Base-by-base conservation (phyloP, 2,113 vertebrate genomes). In the Gobius niger region DNA sequence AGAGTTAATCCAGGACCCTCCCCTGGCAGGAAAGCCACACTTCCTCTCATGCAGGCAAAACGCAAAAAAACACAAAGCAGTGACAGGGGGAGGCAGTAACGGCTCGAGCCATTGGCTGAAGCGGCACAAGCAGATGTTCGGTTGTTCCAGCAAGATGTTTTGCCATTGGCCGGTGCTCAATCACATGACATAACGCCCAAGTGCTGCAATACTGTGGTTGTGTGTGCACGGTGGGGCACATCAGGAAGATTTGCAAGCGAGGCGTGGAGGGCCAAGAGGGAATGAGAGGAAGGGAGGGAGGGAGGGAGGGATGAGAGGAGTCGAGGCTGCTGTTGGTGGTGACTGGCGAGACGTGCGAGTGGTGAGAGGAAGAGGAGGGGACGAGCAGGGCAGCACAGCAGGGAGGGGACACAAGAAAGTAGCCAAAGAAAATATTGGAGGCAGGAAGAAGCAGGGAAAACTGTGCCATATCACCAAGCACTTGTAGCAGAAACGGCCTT, bases 11-110 rank as follows among this genome's bases (percentile, higher is more conserved):
- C 85, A 65, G 71, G 85, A 88, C 86, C 76, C 90, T 90, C 89
- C 86, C 81, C 82, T 83, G 75, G 82, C 87, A 92, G 91, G 88
- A 93, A 92, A 84, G 83, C 13, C 69, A 86, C 81, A 90, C 88
- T 92, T 93, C 91, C 91, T 92, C 84, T 81, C 78, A 79, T 78
- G 68, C 63, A 79, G 82, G 78, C 87, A 81, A 68, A 81, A 63
- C 49, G 34, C 40, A 81, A 44, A 86, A 85, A 82, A 73, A 86
- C 76, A 78, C 54, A 75, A 81, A 76, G 75, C 85, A 83, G 74
- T 71, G 40, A 19, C 70, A 70, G 64, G 64, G 70, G 63, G 69
- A 50, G 41, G 49, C 72, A 83, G 1, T 46, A 90, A 87, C 73
- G 59, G 50, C 59, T 69, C 18, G 70, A 72, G 69, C 46, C 73